Percentiles rank a stretch among this genome's conserved stretches.
phyloP scores from a whole-genome alignment of 2,113 vertebrate species.

The Chaenocephalus aceratus region DNA sequence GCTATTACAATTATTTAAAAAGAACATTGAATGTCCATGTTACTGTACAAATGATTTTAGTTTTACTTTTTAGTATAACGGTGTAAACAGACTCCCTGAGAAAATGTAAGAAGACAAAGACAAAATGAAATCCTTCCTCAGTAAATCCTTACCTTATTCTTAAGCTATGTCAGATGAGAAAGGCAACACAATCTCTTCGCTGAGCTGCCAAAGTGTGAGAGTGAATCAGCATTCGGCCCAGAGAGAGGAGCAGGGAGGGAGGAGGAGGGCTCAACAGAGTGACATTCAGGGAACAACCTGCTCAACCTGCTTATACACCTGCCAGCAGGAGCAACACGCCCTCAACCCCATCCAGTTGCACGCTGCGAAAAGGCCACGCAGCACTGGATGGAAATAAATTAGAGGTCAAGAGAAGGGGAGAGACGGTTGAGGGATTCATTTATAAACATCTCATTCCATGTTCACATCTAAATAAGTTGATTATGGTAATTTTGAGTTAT shows the following conservation, averaged over 20 bases:
- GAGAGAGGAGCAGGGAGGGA: slow-evolving; percentile 23
- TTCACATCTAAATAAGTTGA: slow-evolving; percentile 15
- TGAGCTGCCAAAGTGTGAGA: slow-evolving; percentile 60
- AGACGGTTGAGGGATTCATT: neutral
- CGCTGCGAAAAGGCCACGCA: slow-evolving; percentile 34
- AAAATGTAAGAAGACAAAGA: slow-evolving; percentile 4
- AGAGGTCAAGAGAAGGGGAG: neutral
- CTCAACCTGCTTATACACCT: slow-evolving; percentile 77
- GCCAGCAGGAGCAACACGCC: slow-evolving; percentile 63
- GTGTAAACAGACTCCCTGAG: neutral
- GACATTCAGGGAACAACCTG: slow-evolving; percentile 74
- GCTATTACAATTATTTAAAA: neutral
- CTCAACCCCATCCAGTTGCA: slow-evolving; percentile 40
- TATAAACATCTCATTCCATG: slow-evolving; percentile 1
- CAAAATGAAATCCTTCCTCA: slow-evolving; percentile 24
- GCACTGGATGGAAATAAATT: slow-evolving; percentile 5
- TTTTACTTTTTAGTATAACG: neutral
- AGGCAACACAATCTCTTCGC: slow-evolving; percentile 60
- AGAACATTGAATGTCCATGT: neutral
- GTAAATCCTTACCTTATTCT: slow-evolving; percentile 72
- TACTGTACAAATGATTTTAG: neutral
- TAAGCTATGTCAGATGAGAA: slow-evolving; percentile 63
- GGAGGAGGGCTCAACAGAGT: slow-evolving; percentile 56
- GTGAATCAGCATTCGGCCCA: slow-evolving; percentile 65
- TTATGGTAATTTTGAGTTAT: slow-evolving; percentile 40